These are phyloP conservation scores for Rhorus exstirpatorius DNA, from an alignment of 2,888 invertebrate species.

Conservation along the genomic window DNA sequence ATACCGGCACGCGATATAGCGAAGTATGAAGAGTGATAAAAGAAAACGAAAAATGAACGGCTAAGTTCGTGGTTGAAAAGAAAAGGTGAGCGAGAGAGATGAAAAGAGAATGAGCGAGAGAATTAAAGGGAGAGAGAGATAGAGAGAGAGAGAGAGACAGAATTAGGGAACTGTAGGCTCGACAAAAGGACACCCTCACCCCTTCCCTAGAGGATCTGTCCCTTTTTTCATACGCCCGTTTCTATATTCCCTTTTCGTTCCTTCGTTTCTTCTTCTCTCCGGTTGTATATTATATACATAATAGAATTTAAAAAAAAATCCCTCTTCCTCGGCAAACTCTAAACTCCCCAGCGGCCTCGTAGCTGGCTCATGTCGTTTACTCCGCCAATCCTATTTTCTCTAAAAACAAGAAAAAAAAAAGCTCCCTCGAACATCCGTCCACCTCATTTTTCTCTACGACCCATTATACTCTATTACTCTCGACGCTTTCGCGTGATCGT, in stretches of 20 bases:
- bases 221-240: conserved; percentile 39
- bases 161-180: conserved; percentile 26
- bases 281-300: background rate
- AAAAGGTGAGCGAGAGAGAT: conserved; percentile 3
- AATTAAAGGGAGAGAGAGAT: background rate
- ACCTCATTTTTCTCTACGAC: background rate
- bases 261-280: conserved; percentile 16
- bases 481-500: background rate
- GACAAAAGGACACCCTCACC: conserved; percentile 56
- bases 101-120: background rate
- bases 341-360: conserved; percentile 32
- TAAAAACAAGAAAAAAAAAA: conserved; percentile 17
- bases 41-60: conserved; percentile 48
- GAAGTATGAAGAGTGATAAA: conserved; percentile 33
- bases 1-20: conserved; percentile 15
- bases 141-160: background rate
- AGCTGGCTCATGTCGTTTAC: conserved; percentile 16
- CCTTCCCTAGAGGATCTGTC: conserved; percentile 30
- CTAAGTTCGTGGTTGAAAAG: conserved; percentile 25
- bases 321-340: conserved; percentile 17
- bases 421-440: background rate
- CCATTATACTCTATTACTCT: background rate
- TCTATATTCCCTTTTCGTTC: conserved; percentile 19
- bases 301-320: conserved; percentile 1
- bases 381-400: conserved; percentile 25